Percentiles rank a stretch among this genome's conserved stretches.
Evolutionary conservation across 2,888 invertebrate species (phyloP).

Genomic region (Coleophora deauratella): DNA sequence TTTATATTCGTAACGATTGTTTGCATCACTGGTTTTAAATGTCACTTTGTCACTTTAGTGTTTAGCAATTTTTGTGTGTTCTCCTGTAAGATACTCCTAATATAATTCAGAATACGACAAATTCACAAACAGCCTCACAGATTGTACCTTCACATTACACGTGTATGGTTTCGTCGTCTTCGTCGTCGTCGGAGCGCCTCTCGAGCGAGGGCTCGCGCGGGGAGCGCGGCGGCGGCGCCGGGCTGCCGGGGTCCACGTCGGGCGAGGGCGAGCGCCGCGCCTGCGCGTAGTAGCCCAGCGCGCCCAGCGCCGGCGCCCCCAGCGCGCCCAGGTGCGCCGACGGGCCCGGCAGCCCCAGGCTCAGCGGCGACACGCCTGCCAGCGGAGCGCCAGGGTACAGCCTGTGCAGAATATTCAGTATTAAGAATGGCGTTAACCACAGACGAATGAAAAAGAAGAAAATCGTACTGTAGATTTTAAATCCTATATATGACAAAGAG

Average conservation of each 20-base stretch:
- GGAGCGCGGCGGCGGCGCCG: conserved; percentile 62
- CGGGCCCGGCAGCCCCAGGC: conserved; percentile 78
- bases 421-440: background rate
- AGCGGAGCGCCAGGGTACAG: conserved; percentile 76
- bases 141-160: conserved; percentile 22
- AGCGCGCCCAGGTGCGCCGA: conserved; percentile 79
- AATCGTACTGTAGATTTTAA: too few relatives aligned
- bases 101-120: too few relatives aligned
- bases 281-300: conserved; percentile 68
- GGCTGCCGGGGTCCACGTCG: conserved; percentile 76
- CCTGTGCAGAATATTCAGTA: conserved; percentile 39
- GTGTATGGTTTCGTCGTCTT: conserved; percentile 78
- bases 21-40: conserved; percentile 5
- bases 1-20: background rate
- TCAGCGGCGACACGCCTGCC: conserved; percentile 68
- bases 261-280: conserved; percentile 63
- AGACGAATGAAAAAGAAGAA: too few relatives aligned
- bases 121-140: too few relatives aligned
- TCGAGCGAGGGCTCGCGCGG: conserved; percentile 53
- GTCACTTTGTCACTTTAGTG: conserved; percentile 1
- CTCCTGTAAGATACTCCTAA: too few relatives aligned
- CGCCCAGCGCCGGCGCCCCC: conserved; percentile 79
- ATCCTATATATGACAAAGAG: too few relatives aligned
- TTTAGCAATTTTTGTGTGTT: too few relatives aligned
- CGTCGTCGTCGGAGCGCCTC: conserved; percentile 66